Conservation (phyloP, 2,797 vertebrate species). For the Xenopus petersii region DNA sequence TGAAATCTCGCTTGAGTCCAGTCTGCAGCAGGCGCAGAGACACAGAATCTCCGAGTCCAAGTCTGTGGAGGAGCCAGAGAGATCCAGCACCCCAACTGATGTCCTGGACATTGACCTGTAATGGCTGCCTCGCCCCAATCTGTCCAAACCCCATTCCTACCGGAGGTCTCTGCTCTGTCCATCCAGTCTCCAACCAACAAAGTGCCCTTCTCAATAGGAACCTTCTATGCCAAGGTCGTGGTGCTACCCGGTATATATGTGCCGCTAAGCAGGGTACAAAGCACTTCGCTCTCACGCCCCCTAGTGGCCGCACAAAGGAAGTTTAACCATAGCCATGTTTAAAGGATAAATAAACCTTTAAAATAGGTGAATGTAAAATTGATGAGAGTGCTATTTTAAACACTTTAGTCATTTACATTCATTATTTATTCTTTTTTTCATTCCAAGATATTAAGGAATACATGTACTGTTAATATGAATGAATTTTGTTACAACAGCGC, state of each 20-base stretch:
- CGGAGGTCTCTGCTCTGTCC: neutral
- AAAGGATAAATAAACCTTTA: too few species aligned
- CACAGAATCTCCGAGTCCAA: neutral
- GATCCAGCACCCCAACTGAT: constrained; percentile 44
- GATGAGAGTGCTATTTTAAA: too few species aligned
- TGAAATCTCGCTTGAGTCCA: constrained; percentile 26
- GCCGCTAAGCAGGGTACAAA: constrained; percentile 16
- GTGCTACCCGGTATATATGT: neutral
- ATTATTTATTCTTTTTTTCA: too few species aligned
- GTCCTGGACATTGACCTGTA: constrained; percentile 42
- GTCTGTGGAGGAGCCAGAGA: constrained; percentile 30
- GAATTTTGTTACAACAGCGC: too few species aligned
- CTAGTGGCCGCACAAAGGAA: neutral
- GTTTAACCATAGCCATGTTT: neutral
- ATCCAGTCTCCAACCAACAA: too few species aligned
- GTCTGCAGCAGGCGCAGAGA: constrained; percentile 14
- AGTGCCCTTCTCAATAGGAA: neutral
- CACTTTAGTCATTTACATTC: too few species aligned
- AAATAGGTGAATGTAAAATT: too few species aligned
- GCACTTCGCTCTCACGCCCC: constrained; percentile 23
- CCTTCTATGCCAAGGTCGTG: neutral
- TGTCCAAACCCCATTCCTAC: neutral
- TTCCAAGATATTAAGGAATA: too few species aligned
- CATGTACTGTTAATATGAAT: too few species aligned
- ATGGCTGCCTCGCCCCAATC: neutral